phyloP scores from a whole-genome alignment of 2,797 vertebrate species.

The Danio jaintianensis region DNA sequence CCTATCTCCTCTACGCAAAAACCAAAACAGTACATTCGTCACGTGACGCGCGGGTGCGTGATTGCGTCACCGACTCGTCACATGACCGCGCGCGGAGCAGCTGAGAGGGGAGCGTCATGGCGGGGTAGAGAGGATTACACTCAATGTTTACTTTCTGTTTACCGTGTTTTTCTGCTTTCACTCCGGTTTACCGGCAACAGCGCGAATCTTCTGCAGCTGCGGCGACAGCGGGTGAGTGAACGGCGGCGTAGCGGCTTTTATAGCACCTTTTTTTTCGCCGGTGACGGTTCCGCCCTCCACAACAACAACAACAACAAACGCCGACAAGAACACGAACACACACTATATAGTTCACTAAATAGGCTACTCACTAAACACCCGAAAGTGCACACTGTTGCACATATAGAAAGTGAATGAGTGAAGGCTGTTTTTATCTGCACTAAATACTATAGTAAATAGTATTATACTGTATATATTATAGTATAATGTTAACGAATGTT shows the following conservation, averaged over 20 bases:
- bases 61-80: conserved; percentile 60
- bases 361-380: background rate
- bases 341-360: background rate
- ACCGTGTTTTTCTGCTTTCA: conserved; percentile 49
- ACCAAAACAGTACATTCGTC: conserved; percentile 16
- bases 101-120: conserved; percentile 38
- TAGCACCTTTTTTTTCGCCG: conserved; percentile 9
- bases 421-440: background rate
- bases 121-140: conserved; percentile 42
- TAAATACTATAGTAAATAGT: too few species aligned
- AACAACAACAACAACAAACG: conserved; percentile 74
- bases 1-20: background rate
- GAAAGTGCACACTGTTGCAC: background rate
- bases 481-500: too few species aligned
- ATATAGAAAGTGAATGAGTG: background rate
- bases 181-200: background rate
- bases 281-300: conserved; percentile 84
- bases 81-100: conserved; percentile 67
- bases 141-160: conserved; percentile 49
- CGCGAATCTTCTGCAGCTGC: background rate
- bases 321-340: conserved; percentile 33
- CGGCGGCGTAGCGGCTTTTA: background rate
- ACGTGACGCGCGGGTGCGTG: conserved; percentile 46
- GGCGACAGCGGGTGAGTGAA: conserved; percentile 10
- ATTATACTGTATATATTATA: too few species aligned